These are phyloP conservation scores for Sus cebifrons DNA, from an alignment of 2,797 vertebrate genomes.

Conservation along the genomic window DNA sequence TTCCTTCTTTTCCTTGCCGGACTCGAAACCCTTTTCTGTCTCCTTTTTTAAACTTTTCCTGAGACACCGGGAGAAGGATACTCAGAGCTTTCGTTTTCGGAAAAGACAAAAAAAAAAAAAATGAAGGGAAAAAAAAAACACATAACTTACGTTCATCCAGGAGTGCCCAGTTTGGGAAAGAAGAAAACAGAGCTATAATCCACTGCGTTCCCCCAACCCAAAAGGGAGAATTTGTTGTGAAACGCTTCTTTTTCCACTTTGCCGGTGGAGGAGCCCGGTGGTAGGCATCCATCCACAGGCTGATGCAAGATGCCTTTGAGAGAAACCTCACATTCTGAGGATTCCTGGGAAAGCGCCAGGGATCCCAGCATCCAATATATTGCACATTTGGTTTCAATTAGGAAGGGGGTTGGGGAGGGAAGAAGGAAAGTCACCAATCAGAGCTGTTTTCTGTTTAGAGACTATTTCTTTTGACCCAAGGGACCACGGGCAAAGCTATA, in stretches of 20 bases:
- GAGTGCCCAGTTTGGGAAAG: not conserved
- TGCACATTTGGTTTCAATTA: slow-evolving; percentile 98
- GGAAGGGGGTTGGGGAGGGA: slow-evolving; percentile 88
- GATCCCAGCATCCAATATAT: slow-evolving; percentile 95
- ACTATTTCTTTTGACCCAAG: slow-evolving; percentile 92
- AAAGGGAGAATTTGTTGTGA: slow-evolving; percentile 36
- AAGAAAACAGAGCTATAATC: slow-evolving; percentile 73
- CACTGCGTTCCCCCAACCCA: slow-evolving; percentile 58
- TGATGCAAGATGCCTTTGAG: slow-evolving; percentile 97
- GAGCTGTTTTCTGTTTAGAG: slow-evolving; percentile 89
- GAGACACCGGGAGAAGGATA: not conserved
- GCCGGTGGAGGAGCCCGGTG: slow-evolving; percentile 74
- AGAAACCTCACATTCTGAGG: slow-evolving; percentile 92
- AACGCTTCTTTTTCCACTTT: slow-evolving; percentile 63
- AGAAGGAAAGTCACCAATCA: slow-evolving; percentile 90
- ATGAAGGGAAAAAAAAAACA: not conserved
- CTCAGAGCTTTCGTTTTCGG: not conserved
- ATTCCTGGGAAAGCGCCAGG: slow-evolving; percentile 94
- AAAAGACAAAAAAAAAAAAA: not conserved
- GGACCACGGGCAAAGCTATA: slow-evolving; percentile 89
- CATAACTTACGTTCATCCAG: slow-evolving; percentile 83
- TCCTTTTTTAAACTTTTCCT: slow-evolving; percentile 60
- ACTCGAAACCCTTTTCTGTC: slow-evolving; percentile 24
- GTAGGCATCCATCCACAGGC: slow-evolving; percentile 90
- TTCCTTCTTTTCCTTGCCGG: not conserved